Base-by-base conservation (phyloP, 2,113 vertebrate species). In the Petrocephalus microphthalmus region DNA sequence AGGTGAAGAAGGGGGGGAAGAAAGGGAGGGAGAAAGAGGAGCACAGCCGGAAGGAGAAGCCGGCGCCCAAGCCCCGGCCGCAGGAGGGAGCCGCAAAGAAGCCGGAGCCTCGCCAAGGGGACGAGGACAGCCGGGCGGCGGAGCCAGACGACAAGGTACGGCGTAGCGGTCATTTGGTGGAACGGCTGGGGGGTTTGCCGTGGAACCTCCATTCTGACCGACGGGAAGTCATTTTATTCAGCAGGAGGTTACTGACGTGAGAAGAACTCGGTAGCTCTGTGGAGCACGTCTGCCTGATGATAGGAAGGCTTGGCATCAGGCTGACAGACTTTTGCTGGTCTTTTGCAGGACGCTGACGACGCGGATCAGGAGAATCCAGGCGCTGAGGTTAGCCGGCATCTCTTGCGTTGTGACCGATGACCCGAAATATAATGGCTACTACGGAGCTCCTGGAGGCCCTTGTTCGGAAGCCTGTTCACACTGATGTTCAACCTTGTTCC, bases 11-110 rank as follows among this genome's bases (percentile, higher is more conserved):
- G 89, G 99, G 98, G 71, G 96, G 96, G 17, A 99, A 97, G 88
- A 99, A 98, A 67, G 97, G 97, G 0, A 99, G 97, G 84, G 91
- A 89, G 0, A 98, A 96, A 91, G 97, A 98, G 13, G 97, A 97
- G 22, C 52, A 91, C 0, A 37, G 90, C 0, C 97, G 95, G 93
- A 97, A 95, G 89, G 92, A 90, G 0, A 98, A 96, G 91, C 57
- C 87, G 19, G 89, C 89, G 13, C 93, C 84, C 89, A 97, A 94
- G 90, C 89, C 93, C 4, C 90, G 2, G 5, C 90, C 20, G 1
- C 91, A 52, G 1, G 92, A 89, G 11, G 74, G 45, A 0, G 92
- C 90, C 2, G 91, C 20, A 11, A 95, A 91, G 90, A 94, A 90
- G 87, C 20, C 89, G 10, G 92, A 91, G 87, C 87, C 54, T 37